Evolutionary conservation across 2,888 invertebrate species (phyloP).

Genomic region (Panopea generosa): DNA sequence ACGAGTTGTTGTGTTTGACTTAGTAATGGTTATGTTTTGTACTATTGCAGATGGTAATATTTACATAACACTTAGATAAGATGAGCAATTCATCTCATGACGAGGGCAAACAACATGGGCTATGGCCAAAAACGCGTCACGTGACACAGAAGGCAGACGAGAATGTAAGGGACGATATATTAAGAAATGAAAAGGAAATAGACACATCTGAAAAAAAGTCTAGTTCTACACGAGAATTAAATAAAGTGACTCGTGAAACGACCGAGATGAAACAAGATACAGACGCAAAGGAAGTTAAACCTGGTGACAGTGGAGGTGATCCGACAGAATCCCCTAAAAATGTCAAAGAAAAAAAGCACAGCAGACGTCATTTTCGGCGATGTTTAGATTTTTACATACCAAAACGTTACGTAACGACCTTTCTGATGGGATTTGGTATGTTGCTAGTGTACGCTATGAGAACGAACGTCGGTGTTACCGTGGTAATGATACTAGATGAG

Average conservation of each 20-base stretch:
- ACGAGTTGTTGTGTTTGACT: no score
- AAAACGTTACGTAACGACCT: slow-evolving; percentile 72
- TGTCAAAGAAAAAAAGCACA: not conserved
- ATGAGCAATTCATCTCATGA: not conserved
- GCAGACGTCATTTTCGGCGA: not conserved
- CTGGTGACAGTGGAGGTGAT: not conserved
- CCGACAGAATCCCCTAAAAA: no score
- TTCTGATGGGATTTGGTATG: slow-evolving; percentile 79
- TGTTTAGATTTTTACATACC: slow-evolving; percentile 60
- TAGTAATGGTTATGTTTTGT: no score
- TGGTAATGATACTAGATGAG: slow-evolving; percentile 80
- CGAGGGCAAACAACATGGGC: slow-evolving; percentile 3
- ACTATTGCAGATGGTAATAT: no score
- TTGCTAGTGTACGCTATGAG: slow-evolving; percentile 80
- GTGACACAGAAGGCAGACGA: no score
- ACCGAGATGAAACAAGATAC: no score
- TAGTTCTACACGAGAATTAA: no score
- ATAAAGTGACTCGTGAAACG: no score
- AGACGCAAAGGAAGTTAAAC: not conserved
- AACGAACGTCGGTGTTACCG: slow-evolving; percentile 82
- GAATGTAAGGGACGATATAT: no score
- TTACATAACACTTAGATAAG: no score
- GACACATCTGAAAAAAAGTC: no score
- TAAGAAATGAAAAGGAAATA: no score
- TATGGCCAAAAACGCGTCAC: slow-evolving; percentile 20